phyloP scores from a whole-genome alignment of 2,888 invertebrate genomes.

The Chaitophorus viminalis region DNA sequence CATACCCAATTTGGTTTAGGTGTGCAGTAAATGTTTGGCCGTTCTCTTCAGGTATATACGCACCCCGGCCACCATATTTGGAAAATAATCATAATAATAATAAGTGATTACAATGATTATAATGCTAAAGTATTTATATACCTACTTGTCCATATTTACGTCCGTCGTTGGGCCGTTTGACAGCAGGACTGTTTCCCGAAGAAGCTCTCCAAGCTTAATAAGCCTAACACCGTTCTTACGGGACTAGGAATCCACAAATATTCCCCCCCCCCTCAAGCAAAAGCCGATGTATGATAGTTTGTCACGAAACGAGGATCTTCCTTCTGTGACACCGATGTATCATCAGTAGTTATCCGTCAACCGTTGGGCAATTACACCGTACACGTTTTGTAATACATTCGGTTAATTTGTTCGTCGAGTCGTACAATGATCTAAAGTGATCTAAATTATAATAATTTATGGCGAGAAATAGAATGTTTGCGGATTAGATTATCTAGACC shows the following conservation, averaged over 20 bases:
- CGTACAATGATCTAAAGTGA: too few species aligned
- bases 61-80: not conserved
- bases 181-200: not conserved
- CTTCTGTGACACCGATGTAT: too few species aligned
- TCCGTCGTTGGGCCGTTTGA: not conserved
- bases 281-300: not conserved
- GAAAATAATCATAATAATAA: not conserved
- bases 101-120: too few species aligned
- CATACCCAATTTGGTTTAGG: not conserved
- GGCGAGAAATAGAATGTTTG: too few species aligned
- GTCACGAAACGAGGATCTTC: not conserved
- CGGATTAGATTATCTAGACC: too few species aligned
- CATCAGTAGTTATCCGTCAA: too few species aligned
- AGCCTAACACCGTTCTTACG: not conserved
- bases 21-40: not conserved
- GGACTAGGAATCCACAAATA: not conserved
- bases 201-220: not conserved
- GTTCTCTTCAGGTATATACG: not conserved
- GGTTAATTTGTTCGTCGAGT: too few species aligned
- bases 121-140: not conserved
- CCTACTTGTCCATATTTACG: not conserved
- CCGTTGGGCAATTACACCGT: too few species aligned
- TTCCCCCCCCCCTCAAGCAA: not conserved
- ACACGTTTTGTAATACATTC: too few species aligned
- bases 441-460: too few species aligned